Conservation (phyloP, 2,113 vertebrate species). For the Atherinomorus stipes region DNA sequence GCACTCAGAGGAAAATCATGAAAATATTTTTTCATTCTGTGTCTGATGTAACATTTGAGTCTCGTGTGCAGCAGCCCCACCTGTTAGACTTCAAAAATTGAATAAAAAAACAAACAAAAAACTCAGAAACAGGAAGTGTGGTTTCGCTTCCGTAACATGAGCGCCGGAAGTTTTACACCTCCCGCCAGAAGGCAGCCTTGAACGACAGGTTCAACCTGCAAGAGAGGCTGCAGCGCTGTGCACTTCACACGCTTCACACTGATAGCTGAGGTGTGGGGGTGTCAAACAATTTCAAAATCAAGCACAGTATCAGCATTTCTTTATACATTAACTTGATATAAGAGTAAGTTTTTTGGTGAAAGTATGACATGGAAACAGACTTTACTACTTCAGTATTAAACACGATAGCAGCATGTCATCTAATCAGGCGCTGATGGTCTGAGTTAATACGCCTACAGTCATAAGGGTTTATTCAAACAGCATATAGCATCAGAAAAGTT, state of each 20-base stretch:
- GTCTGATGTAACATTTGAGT: slow-evolving; percentile 9
- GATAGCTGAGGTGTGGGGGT: slow-evolving; percentile 5
- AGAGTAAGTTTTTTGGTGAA: no score
- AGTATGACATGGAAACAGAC: no score
- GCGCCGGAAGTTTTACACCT: slow-evolving; percentile 67
- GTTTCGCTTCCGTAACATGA: slow-evolving; percentile 56
- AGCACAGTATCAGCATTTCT: not conserved
- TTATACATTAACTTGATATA: no score
- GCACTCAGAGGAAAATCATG: no score
- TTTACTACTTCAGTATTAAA: no score
- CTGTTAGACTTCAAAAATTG: slow-evolving; percentile 54
- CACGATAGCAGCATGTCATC: no score
- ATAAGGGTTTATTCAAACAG: no score
- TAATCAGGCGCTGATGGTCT: no score
- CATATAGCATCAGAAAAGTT: no score
- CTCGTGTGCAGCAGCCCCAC: slow-evolving; percentile 36
- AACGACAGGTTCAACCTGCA: slow-evolving; percentile 8
- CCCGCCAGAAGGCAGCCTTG: slow-evolving; percentile 3
- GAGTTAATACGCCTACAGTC: no score
- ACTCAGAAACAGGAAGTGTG: slow-evolving; percentile 77
- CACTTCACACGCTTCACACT: slow-evolving; percentile 8
- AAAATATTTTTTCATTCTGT: no score
- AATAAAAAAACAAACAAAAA: slow-evolving; percentile 8
- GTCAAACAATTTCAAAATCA: slow-evolving; percentile 8
- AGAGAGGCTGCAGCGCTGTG: slow-evolving; percentile 35